Base-by-base conservation (phyloP, 1,140 invertebrate species). In the Ceratina japonica region DNA sequence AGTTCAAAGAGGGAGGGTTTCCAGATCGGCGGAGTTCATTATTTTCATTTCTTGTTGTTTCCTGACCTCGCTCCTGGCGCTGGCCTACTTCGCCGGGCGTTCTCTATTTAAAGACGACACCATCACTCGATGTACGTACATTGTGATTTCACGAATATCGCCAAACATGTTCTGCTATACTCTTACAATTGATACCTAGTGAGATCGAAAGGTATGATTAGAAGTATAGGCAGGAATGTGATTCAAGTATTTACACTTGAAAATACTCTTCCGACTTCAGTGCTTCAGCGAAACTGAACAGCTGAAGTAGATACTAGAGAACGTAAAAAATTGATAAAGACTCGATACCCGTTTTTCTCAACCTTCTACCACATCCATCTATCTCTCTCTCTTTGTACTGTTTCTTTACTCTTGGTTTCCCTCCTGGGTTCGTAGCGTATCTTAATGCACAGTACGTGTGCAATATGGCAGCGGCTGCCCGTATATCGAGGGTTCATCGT, bases 371-470 rank as follows among this genome's bases (percentile, higher is more conserved):
- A 61, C 73, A 79, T 74, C 62, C 3, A 15, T 13, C 15, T 63
- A 31, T 74, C 44, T 75, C 78, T 80, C 73, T 64, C 74, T 81
- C 44, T 52, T 49, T 52, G 64, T 80, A 73, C 75, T 72, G 78
- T 75, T 70, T 78, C 64, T 61, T 72, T 76, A 15, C n/a, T 37
- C 16, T 44, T 31, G 18, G 63, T 69, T 31, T 20, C 52, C 20
- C 51, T 20, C 37, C 51, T 24, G 31, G 37, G 52, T 77, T 61
- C 75, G 63, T 37, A 51, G 20, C 56, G 68, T 73, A 80, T 71
- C 79, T 80, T 80, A 80, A 80, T 80, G 79, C 66, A 76, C 63
- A 5, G 75, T 81, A 81, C 79, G 79, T 77, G 79, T 78, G 68
- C 75, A 79, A 79, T 73, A 79, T 79, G 80, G 75, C 75, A 64